A percentile compares a stretch with the other conserved stretches of the same genome.
Conservation (phyloP, 1,140 invertebrate species). For the Meteorus sp. region DNA sequence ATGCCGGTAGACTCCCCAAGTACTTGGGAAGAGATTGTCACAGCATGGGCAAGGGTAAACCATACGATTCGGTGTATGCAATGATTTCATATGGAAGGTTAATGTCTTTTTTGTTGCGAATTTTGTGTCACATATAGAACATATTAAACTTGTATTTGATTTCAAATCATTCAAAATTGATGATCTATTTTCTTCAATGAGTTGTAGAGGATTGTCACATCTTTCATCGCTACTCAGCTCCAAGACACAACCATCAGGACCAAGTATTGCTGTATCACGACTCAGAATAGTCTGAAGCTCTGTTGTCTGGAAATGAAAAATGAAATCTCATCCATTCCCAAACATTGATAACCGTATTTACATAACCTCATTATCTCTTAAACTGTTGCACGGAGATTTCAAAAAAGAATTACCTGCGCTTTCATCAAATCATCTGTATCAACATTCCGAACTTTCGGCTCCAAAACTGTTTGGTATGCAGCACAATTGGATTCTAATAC, state of each 20-base stretch:
- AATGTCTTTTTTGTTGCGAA: constrained; percentile 73
- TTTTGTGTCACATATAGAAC: constrained; percentile 62
- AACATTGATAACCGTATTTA: too few species aligned
- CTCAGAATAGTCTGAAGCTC: constrained; percentile 61
- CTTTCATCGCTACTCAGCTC: constrained; percentile 25
- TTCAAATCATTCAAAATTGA: background rate
- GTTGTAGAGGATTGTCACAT: constrained; percentile 15
- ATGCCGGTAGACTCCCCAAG: constrained; percentile 74
- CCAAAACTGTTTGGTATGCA: constrained; percentile 56
- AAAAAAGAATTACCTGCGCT: constrained; percentile 49
- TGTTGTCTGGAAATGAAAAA: constrained; percentile 55
- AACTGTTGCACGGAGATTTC: too few species aligned
- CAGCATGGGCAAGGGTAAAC: constrained; percentile 72
- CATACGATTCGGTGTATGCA: constrained; percentile 66
- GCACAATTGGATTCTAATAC: constrained; percentile 58
- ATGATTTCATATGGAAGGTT: constrained; percentile 68
- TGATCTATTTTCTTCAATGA: background rate
- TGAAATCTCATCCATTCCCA: background rate
- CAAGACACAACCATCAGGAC: constrained; percentile 64
- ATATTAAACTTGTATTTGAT: constrained; percentile 23
- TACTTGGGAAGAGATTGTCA: constrained; percentile 68
- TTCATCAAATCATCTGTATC: constrained; percentile 51
- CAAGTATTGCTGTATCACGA: constrained; percentile 61
- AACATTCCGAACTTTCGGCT: constrained; percentile 29
- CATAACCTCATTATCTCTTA: too few species aligned